Base-by-base conservation (phyloP, 2,888 invertebrate species). In the Catotricha subobsoleta region DNA sequence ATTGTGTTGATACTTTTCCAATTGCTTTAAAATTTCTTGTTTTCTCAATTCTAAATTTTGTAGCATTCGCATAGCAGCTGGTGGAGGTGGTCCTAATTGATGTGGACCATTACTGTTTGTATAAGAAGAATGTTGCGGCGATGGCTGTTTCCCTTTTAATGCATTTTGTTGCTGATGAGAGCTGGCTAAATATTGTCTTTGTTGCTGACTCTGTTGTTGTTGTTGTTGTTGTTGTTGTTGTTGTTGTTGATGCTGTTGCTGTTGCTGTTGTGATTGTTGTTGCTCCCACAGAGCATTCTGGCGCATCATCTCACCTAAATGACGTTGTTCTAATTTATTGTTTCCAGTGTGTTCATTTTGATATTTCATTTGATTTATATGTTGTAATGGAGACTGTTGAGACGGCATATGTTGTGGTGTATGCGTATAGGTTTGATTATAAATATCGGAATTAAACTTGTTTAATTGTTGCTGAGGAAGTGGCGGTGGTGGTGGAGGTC, bases 201-300 rank as follows among this genome's bases (percentile, higher is more conserved):
- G n/a, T n/a, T n/a, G 38, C 23, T 46, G 46, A 34, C 44, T 45
- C 16, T 45, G 47, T 39, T 46, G 46, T 28, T 45, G 47, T 23
- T 45, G 45, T 39, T 45, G 48, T 21, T 46, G 48, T 13, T 46
- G n/a, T 31, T 37, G 43, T 23, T 23, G 34, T 38, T 43, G 46
- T 39, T 44, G 42, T 30, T n/a, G n/a, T n/a, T n/a, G n/a, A n/a
- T n/a, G n/a, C n/a, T n/a, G n/a, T n/a, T n/a, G n/a, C n/a, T n/a
- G n/a, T n/a, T n/a, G n/a, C n/a, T n/a, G n/a, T n/a, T 20, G 34
- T 20, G 44, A 42, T 8, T 28, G 39, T 9, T 47, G 45, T 31
- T 43, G 45, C 20, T 48, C 48, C 48, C 49, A 48, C 19, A 45
- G 8, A 20, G 44, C 27, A 40, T 46, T 36, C 31, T 44, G 47